These are phyloP conservation scores for Drosophila lacertosa DNA, from an alignment of 1,140 invertebrate genomes.

Conservation along the genomic window DNA sequence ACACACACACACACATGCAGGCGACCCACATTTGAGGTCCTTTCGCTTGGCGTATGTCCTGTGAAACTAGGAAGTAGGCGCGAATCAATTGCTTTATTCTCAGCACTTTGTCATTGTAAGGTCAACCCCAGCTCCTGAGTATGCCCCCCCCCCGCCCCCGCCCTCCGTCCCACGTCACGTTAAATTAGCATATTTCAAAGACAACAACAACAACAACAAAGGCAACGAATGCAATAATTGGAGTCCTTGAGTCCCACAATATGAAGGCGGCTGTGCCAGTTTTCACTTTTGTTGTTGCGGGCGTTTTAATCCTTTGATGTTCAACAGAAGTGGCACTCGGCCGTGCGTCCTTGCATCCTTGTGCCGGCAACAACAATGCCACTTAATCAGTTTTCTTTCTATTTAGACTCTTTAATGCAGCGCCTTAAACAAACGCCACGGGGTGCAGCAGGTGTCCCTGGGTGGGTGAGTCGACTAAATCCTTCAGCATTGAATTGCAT, in stretches of 20 bases:
- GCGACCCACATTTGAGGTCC: constrained; percentile 65
- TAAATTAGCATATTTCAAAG: constrained; percentile 81
- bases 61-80: constrained; percentile 64
- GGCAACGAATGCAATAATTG: constrained; percentile 76
- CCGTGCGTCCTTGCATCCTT: constrained; percentile 61
- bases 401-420: constrained; percentile 28
- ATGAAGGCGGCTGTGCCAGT: constrained; percentile 47
- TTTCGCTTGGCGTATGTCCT: constrained; percentile 9
- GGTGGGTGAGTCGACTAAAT: constrained; percentile 16
- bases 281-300: constrained; percentile 60
- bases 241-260: constrained; percentile 70
- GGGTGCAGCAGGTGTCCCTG: constrained; percentile 45
- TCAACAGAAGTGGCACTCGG: constrained; percentile 72
- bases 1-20: constrained; percentile 14
- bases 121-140: background rate
- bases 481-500: constrained; percentile 52
- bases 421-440: constrained; percentile 19
- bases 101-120: constrained; percentile 46
- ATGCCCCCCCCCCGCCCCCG: background rate
- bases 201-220: constrained; percentile 65
- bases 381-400: constrained; percentile 60
- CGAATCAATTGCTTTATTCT: constrained; percentile 67
- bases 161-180: background rate
- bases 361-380: constrained; percentile 42
- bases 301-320: constrained; percentile 74